Percentiles rank a stretch among this genome's conserved stretches.
These are phyloP conservation scores for Anableps anableps DNA, from an alignment of 2,797 vertebrate genomes.

Conservation along the genomic window DNA sequence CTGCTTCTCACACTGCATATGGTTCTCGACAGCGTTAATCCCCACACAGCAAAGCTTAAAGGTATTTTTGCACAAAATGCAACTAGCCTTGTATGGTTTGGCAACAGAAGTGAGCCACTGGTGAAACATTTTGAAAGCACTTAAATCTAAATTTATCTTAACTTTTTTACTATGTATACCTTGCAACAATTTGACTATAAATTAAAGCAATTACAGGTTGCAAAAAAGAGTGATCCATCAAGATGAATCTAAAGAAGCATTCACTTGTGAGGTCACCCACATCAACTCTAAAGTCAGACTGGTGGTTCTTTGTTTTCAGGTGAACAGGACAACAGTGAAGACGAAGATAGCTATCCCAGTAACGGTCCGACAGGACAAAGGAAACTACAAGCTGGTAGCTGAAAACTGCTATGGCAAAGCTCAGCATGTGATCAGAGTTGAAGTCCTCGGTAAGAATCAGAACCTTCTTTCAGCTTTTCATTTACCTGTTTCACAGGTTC, in stretches of 20 bases:
- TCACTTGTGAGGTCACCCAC: not conserved
- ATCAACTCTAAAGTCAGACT: not conserved
- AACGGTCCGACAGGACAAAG: conserved; percentile 87
- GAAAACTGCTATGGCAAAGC: conserved; percentile 89
- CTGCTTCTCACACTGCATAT: too few species aligned
- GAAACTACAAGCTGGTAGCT: conserved; percentile 89
- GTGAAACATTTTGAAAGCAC: not conserved
- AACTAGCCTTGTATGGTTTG: too few species aligned
- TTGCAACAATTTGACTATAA: not conserved
- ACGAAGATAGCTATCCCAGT: conserved; percentile 88
- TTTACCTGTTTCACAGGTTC: not conserved
- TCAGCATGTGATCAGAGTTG: conserved; percentile 71
- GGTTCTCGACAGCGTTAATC: too few species aligned
- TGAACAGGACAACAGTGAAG: conserved; percentile 86
- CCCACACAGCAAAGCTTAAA: too few species aligned
- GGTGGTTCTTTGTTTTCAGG: conserved; percentile 45
- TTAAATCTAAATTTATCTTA: not conserved
- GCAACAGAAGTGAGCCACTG: too few species aligned
- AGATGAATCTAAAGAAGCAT: not conserved
- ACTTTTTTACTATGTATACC: not conserved
- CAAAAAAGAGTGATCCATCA: not conserved
- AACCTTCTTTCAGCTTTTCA: not conserved
- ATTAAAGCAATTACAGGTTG: not conserved
- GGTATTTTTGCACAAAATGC: too few species aligned
- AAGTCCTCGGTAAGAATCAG: conserved; percentile 76